These are phyloP conservation scores for Xanthia togata DNA, from an alignment of 2,888 invertebrate species.

Conservation along the genomic window DNA sequence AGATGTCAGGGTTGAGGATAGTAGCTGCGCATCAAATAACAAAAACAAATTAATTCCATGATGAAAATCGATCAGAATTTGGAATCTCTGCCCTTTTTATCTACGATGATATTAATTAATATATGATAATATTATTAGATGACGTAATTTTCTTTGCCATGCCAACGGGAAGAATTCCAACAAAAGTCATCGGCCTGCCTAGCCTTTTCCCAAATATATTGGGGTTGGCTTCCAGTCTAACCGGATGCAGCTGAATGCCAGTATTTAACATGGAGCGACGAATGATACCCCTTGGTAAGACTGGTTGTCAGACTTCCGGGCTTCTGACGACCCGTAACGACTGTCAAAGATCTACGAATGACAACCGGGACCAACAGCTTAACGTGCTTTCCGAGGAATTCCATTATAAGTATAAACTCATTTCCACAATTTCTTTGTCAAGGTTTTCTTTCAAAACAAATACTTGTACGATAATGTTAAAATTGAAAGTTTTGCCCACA, in stretches of 20 bases:
- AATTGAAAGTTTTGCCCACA: constrained; percentile 27
- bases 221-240: neutral
- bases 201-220: neutral
- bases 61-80: neutral
- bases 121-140: too few species aligned
- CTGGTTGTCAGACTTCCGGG: neutral
- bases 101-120: too few species aligned
- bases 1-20: neutral
- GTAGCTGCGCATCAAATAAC: neutral
- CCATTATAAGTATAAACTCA: neutral
- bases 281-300: neutral
- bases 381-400: too few species aligned
- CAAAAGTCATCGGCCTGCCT: neutral
- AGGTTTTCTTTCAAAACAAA: constrained; percentile 13
- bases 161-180: neutral
- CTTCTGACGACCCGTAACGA: too few species aligned
- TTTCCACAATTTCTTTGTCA: neutral
- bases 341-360: too few species aligned
- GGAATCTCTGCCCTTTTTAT: neutral
- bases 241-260: neutral
- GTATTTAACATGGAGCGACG: neutral
- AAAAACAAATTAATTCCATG: neutral
- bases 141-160: neutral
- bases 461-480: neutral
- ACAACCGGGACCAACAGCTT: too few species aligned